Percentiles rank a stretch among this genome's conserved stretches.
phyloP scores from a whole-genome alignment of 2,888 invertebrate species.

The Drosophila putrida region DNA sequence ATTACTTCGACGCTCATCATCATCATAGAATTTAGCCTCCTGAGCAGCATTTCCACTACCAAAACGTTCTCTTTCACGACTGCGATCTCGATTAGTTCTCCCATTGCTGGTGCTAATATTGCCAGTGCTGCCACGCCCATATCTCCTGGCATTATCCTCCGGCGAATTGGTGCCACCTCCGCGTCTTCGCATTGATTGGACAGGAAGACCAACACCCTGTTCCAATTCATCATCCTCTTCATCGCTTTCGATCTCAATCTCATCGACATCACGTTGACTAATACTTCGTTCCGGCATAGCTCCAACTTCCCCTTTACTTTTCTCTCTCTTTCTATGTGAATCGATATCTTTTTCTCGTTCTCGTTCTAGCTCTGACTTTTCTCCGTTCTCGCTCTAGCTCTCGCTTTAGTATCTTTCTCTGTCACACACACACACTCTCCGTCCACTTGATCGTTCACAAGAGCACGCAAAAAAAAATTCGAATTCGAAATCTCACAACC shows the following conservation, averaged over 20 bases:
- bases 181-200: conserved; percentile 67
- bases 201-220: conserved; percentile 78
- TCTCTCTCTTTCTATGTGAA: background rate
- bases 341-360: conserved; percentile 1
- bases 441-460: conserved; percentile 31
- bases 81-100: conserved; percentile 39
- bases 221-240: conserved; percentile 82
- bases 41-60: conserved; percentile 50
- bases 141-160: background rate
- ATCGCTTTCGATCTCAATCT: conserved; percentile 83
- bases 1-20: conserved; percentile 42
- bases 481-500: background rate
- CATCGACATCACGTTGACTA: conserved; percentile 73
- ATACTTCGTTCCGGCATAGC: conserved; percentile 78
- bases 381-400: background rate
- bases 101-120: conserved; percentile 22
- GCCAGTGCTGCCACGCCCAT: conserved; percentile 17
- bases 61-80: conserved; percentile 63
- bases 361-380: background rate
- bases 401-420: background rate
- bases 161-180: conserved; percentile 14
- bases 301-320: background rate
- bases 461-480: conserved; percentile 36
- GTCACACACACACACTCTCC: conserved; percentile 8
- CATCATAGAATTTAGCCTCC: conserved; percentile 53